Evolutionary conservation across 2,888 invertebrate species (phyloP).

Genomic region (Plemyria rubiginata): DNA sequence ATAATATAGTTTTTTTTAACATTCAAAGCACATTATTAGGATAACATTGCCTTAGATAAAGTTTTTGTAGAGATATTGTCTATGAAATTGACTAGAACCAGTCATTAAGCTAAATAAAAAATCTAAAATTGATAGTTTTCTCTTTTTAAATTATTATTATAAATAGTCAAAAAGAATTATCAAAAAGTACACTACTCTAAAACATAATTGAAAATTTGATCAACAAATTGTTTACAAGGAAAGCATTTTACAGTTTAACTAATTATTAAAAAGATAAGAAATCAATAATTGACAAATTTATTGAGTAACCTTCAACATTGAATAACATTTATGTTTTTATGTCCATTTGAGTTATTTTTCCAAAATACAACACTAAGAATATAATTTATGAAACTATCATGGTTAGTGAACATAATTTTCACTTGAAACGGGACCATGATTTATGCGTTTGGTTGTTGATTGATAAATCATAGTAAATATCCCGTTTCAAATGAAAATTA

Average conservation of each 20-base stretch:
- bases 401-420: too few relatives aligned
- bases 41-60: conserved; percentile 29
- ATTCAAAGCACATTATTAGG: conserved; percentile 35
- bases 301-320: neutral
- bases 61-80: conserved; percentile 67
- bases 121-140: conserved; percentile 12
- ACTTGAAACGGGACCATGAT: too few relatives aligned
- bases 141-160: conserved; percentile 1
- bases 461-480: too few relatives aligned
- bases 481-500: too few relatives aligned
- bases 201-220: conserved; percentile 9
- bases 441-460: too few relatives aligned
- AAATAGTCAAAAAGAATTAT: conserved; percentile 16
- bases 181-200: conserved; percentile 21
- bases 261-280: conserved; percentile 1
- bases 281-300: conserved; percentile 20
- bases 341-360: neutral
- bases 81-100: conserved; percentile 69
- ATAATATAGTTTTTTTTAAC: conserved; percentile 32
- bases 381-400: too few relatives aligned
- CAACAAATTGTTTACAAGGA: conserved; percentile 1
- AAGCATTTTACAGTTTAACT: neutral
- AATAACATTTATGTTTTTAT: neutral
- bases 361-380: too few relatives aligned
- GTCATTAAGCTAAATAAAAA: conserved; percentile 19